These are phyloP conservation scores for Syngnathus acus DNA, from an alignment of 2,797 vertebrate species.

Conservation along the genomic window DNA sequence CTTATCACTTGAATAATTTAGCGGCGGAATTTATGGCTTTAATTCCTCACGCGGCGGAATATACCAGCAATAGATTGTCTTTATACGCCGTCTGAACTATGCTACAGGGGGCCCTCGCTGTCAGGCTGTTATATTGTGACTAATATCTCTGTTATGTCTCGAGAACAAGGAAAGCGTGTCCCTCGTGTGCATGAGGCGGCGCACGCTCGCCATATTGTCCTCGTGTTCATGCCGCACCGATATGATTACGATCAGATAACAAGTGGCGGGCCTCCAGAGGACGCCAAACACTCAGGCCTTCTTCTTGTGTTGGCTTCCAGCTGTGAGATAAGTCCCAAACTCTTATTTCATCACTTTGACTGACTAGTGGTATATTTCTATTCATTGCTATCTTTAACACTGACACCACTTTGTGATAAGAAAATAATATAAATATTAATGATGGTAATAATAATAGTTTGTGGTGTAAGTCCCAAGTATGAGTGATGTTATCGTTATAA, in stretches of 20 bases:
- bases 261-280: slow-evolving; percentile 46
- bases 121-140: slow-evolving; percentile 68
- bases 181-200: not conserved
- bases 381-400: too few species aligned
- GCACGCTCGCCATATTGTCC: not conserved
- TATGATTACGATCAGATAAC: slow-evolving; percentile 60
- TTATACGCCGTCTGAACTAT: slow-evolving; percentile 57
- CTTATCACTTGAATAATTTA: slow-evolving; percentile 71
- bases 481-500: too few species aligned
- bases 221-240: slow-evolving; percentile 15
- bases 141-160: slow-evolving; percentile 67
- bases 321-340: slow-evolving; percentile 49
- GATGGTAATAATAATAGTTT: too few species aligned
- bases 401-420: too few species aligned
- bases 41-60: slow-evolving; percentile 52
- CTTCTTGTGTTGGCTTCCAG: slow-evolving; percentile 33
- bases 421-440: too few species aligned
- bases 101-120: slow-evolving; percentile 54
- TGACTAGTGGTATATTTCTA: too few species aligned
- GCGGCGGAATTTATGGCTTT: slow-evolving; percentile 70
- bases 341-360: not conserved
- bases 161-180: slow-evolving; percentile 42
- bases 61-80: slow-evolving; percentile 62
- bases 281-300: not conserved
- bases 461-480: too few species aligned